A percentile compares a stretch with the other conserved stretches of the same genome.
Evolutionary conservation across 1,140 invertebrate species (phyloP).

Genomic region (Prorops nasuta): DNA sequence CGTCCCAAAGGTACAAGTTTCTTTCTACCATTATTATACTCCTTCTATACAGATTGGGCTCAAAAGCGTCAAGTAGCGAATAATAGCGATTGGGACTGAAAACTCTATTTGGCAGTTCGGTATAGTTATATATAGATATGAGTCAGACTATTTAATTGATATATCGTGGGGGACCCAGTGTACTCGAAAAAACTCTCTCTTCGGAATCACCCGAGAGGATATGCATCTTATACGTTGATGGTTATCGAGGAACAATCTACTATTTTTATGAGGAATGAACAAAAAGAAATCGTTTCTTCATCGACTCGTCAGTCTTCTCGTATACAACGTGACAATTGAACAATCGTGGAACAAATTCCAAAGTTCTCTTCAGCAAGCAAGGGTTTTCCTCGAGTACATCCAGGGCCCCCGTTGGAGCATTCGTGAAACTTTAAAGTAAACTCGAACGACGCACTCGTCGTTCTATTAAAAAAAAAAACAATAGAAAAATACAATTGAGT

Average conservation of each 20-base stretch:
- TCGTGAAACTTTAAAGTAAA: slow-evolving; percentile 7
- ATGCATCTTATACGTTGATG: slow-evolving; percentile 11
- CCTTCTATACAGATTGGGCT: slow-evolving; percentile 28
- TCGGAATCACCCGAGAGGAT: slow-evolving; percentile 16
- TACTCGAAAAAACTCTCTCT: slow-evolving; percentile 29
- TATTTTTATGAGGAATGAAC: slow-evolving; percentile 10
- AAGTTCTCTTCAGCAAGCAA: no score
- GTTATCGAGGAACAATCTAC: neutral
- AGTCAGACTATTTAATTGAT: slow-evolving; percentile 25
- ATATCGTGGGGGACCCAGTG: slow-evolving; percentile 21
- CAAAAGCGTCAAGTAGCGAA: slow-evolving; percentile 21
- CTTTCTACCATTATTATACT: slow-evolving; percentile 18
- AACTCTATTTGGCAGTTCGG: slow-evolving; percentile 31
- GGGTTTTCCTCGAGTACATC: no score
- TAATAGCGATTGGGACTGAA: slow-evolving; percentile 17
- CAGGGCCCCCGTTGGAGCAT: no score
- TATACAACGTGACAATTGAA: no score
- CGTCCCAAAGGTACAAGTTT: slow-evolving; percentile 32
- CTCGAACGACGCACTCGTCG: slow-evolving; percentile 1
- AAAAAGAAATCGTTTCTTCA: slow-evolving; percentile 22
- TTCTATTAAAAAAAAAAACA: slow-evolving; percentile 34
- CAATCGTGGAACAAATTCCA: no score
- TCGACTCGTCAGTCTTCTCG: slow-evolving; percentile 27
- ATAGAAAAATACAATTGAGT: slow-evolving; percentile 46
- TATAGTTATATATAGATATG: slow-evolving; percentile 16